Conservation (phyloP, 2,797 vertebrate species). For the Cyprinodon diabolis region DNA sequence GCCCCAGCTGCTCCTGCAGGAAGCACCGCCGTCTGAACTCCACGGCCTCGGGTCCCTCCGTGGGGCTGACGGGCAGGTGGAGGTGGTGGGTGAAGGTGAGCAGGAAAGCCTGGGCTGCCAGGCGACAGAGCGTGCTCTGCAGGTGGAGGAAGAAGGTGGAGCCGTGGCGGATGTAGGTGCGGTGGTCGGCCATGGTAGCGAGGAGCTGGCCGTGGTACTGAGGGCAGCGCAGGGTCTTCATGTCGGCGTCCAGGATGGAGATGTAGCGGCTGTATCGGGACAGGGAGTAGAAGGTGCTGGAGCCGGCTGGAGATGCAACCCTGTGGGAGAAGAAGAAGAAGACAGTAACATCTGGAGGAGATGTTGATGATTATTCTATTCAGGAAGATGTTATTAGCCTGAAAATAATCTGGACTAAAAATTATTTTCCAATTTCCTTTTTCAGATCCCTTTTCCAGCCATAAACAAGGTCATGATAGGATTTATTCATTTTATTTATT, state of each 20-base stretch:
- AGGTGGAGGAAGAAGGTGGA: constrained; percentile 96
- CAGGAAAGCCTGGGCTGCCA: constrained; percentile 92
- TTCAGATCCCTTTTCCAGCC: no score
- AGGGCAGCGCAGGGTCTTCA: constrained; percentile 92
- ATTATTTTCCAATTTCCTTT: no score
- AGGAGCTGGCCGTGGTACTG: constrained; percentile 88
- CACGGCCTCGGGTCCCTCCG: constrained; percentile 79
- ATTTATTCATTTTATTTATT: no score
- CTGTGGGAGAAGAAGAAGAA: constrained; percentile 68
- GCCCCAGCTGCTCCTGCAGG: constrained; percentile 89
- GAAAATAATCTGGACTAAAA: no score
- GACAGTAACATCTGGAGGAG: background rate
- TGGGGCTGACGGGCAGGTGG: constrained; percentile 87
- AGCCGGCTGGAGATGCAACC: constrained; percentile 83
- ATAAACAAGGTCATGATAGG: no score
- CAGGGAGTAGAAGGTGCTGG: constrained; percentile 86
- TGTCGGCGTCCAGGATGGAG: constrained; percentile 92
- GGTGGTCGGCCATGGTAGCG: constrained; percentile 90
- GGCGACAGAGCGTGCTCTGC: constrained; percentile 88
- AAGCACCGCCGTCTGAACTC: constrained; percentile 85
- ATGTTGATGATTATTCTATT: no score
- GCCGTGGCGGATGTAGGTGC: constrained; percentile 92
- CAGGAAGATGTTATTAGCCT: no score
- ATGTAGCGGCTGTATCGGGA: constrained; percentile 94
- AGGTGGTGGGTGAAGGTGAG: constrained; percentile 95